Conservation (phyloP, 2,113 vertebrate genomes). For the Pelvicachromis taeniatus region DNA sequence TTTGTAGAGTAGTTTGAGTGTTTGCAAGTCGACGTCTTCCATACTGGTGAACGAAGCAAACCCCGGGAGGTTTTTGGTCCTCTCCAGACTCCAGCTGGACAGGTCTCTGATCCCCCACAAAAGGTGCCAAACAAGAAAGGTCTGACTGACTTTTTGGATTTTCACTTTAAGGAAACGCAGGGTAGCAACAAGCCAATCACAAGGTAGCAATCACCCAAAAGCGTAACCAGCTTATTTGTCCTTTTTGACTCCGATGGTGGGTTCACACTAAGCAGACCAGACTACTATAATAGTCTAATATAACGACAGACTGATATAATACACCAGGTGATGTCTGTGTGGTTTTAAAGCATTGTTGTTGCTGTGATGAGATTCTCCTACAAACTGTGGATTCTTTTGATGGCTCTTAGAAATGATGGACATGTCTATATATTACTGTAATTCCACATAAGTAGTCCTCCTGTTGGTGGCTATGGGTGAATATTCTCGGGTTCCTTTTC, state of each 20-base stretch:
- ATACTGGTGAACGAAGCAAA: neutral
- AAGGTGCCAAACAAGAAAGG: too few relatives aligned
- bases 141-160: neutral
- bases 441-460: neutral
- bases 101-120: too few relatives aligned
- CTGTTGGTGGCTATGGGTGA: fast-evolving
- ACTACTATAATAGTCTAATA: too few relatives aligned
- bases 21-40: neutral
- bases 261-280: neutral
- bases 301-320: too few relatives aligned
- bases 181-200: neutral
- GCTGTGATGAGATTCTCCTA: neutral
- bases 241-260: neutral
- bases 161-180: neutral
- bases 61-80: neutral
- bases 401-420: neutral
- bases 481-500: neutral
- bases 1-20: neutral
- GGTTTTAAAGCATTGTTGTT: neutral
- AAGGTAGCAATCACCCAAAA: neutral
- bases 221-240: too few relatives aligned
- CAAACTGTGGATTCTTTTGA: neutral
- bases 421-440: neutral
- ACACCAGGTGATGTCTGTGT: neutral
- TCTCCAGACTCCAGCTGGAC: too few relatives aligned